These are phyloP conservation scores for Anticlea derivata DNA, from an alignment of 2,888 invertebrate genomes.

Conservation along the genomic window DNA sequence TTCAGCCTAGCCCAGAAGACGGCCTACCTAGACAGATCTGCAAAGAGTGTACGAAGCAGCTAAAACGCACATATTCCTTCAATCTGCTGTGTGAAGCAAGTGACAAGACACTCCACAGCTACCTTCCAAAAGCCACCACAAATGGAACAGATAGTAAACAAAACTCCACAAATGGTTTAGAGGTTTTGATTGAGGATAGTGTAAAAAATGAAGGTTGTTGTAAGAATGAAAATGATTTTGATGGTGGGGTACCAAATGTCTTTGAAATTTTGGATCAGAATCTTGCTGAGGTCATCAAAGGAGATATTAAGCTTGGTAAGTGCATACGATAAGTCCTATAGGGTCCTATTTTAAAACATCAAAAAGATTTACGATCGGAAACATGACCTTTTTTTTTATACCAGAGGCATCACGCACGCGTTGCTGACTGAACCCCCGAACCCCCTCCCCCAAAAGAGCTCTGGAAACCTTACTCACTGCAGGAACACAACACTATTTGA, in stretches of 20 bases:
- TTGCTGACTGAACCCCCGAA: no score
- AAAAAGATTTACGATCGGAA: no score
- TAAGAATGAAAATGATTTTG: slow-evolving; percentile 29
- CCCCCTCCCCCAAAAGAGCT: no score
- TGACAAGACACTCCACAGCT: slow-evolving; percentile 54
- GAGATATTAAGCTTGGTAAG: slow-evolving; percentile 53
- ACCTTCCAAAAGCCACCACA: slow-evolving; percentile 36
- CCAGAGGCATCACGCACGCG: no score
- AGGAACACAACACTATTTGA: no score
- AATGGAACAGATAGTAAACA: background rate
- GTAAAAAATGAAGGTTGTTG: slow-evolving; percentile 25
- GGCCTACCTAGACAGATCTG: slow-evolving; percentile 69
- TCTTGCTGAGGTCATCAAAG: slow-evolving; percentile 38
- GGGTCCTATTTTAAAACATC: no score
- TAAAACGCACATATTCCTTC: slow-evolving; percentile 66
- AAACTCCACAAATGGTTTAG: background rate
- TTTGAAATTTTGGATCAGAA: slow-evolving; percentile 35
- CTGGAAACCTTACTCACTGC: no score
- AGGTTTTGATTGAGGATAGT: slow-evolving; percentile 14
- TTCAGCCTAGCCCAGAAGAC: slow-evolving; percentile 63
- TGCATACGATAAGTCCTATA: no score
- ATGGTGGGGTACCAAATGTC: slow-evolving; percentile 17
- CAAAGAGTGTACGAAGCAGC: slow-evolving; percentile 65
- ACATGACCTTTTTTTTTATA: no score
- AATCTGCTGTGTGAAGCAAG: slow-evolving; percentile 66